These are phyloP conservation scores for Pelodiscus sinensis DNA, from an alignment of 2,113 vertebrate species.

Conservation along the genomic window DNA sequence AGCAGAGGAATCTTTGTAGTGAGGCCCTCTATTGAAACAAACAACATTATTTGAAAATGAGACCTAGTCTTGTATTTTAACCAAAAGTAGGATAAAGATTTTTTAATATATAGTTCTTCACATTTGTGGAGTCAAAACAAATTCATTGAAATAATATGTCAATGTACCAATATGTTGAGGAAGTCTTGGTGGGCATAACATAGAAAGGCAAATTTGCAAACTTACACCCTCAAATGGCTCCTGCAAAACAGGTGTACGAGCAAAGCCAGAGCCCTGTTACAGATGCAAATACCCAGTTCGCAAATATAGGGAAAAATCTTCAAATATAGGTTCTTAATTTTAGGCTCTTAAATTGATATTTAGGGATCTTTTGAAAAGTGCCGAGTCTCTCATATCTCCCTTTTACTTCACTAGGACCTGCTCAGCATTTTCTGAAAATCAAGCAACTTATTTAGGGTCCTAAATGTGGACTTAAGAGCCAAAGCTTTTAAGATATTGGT, in stretches of 20 bases:
- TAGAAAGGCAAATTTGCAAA: accelerated
- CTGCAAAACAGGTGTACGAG: background rate
- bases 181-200: background rate
- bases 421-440: background rate
- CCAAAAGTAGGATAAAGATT: background rate
- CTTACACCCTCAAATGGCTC: background rate
- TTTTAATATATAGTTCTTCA: background rate
- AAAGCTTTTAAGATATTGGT: background rate
- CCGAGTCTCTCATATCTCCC: background rate
- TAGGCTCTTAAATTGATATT: background rate
- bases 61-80: background rate
- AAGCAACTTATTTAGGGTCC: background rate
- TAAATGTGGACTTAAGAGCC: background rate
- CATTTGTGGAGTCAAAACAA: background rate
- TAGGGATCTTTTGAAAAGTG: background rate
- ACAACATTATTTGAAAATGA: background rate
- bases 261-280: background rate
- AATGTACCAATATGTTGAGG: background rate
- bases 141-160: background rate
- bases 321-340: background rate
- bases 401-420: background rate
- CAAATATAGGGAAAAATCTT: background rate
- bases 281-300: background rate
- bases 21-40: background rate
- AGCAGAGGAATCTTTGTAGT: background rate